Evolutionary conservation across 1,140 invertebrate species (phyloP).

Genomic region (Venustaconcha ellipsiformis): DNA sequence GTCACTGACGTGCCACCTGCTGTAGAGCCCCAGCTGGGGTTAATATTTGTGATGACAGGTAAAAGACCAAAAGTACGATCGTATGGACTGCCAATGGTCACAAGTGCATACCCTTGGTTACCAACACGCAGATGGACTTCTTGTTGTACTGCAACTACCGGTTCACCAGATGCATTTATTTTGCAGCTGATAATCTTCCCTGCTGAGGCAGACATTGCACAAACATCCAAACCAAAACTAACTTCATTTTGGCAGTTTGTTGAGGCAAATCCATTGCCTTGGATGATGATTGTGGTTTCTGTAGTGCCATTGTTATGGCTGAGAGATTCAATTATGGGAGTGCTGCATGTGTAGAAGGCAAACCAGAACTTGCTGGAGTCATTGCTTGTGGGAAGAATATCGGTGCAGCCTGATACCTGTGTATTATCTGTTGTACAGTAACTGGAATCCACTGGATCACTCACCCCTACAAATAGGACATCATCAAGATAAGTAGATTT

Average conservation of each 20-base stretch:
- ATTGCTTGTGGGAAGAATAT: neutral
- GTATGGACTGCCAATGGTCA: slow-evolving; percentile 15
- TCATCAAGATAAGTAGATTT: neutral
- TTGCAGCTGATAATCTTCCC: slow-evolving; percentile 18
- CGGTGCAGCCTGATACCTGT: slow-evolving; percentile 18
- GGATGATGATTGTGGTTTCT: slow-evolving; percentile 34
- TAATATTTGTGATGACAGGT: slow-evolving; percentile 34
- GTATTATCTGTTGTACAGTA: slow-evolving; percentile 12
- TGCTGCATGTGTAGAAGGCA: slow-evolving; percentile 40
- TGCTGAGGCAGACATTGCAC: slow-evolving; percentile 6
- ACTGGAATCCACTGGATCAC: slow-evolving; percentile 3
- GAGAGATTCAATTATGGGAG: slow-evolving; percentile 37
- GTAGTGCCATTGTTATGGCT: slow-evolving; percentile 35
- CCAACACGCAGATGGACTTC: slow-evolving; percentile 36
- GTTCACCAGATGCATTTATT: slow-evolving; percentile 16
- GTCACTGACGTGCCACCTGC: slow-evolving; percentile 41
- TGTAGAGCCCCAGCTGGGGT: slow-evolving; percentile 36
- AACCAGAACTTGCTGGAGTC: slow-evolving; percentile 39
- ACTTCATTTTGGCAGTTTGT: slow-evolving; percentile 47
- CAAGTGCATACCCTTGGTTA: slow-evolving; percentile 43
- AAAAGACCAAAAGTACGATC: slow-evolving; percentile 35
- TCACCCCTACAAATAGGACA: slow-evolving; percentile 4
- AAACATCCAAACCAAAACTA: slow-evolving; percentile 16
- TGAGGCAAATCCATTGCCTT: slow-evolving; percentile 41
- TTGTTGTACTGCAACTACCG: slow-evolving; percentile 30